A percentile compares a stretch with the other conserved stretches of the same genome.
Conservation (phyloP, 2,888 invertebrate genomes). For the Dryadula phaetusa region DNA sequence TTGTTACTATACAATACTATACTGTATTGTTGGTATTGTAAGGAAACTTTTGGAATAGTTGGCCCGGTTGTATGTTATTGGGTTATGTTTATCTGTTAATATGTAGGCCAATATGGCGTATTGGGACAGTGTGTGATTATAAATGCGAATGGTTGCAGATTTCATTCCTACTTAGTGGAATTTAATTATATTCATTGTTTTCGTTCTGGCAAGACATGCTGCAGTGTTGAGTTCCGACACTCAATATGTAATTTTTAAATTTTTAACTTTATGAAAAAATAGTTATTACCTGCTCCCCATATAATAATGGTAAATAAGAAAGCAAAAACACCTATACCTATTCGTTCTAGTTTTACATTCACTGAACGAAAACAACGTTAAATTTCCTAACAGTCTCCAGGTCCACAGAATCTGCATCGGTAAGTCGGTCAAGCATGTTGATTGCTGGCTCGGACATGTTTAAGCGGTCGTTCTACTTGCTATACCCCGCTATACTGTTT, state of each 20-base stretch:
- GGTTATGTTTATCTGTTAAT: not conserved
- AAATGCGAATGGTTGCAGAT: no score
- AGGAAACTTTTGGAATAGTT: slow-evolving; percentile 5
- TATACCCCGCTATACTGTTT: slow-evolving; percentile 17
- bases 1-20: not conserved
- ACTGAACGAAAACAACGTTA: not conserved
- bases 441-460: slow-evolving; percentile 40
- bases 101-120: no score
- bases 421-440: slow-evolving; percentile 37
- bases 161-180: no score
- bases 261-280: no score
- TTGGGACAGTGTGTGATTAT: no score
- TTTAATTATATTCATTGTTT: no score
- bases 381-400: slow-evolving; percentile 6
- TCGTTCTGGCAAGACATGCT: no score
- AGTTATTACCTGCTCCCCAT: no score
- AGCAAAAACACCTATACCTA: not conserved
- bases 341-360: not conserved
- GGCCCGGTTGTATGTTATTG: not conserved
- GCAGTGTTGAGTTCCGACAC: no score
- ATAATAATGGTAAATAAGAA: no score
- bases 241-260: no score
- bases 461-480: slow-evolving; percentile 30
- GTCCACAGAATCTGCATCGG: slow-evolving; percentile 26
- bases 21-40: not conserved